These are phyloP conservation scores for Harpegnathos saltator DNA, from an alignment of 1,140 invertebrate species.

Conservation along the genomic window DNA sequence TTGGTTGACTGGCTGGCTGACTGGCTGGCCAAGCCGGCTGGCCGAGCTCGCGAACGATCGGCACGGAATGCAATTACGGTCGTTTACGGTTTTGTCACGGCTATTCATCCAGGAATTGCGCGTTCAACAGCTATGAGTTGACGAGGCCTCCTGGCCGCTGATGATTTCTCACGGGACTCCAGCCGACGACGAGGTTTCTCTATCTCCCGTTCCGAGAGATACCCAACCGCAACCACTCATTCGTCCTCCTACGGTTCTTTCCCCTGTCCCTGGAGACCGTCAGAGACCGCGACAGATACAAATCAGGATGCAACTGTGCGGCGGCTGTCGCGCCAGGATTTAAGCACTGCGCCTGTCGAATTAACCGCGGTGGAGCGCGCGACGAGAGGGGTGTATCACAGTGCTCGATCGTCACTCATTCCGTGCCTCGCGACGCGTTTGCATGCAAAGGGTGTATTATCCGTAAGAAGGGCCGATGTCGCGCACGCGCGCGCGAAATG, in stretches of 20 bases:
- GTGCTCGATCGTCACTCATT: background rate
- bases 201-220: constrained; percentile 57
- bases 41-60: constrained; percentile 9
- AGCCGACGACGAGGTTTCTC: constrained; percentile 68
- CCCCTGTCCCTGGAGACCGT: background rate
- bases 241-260: constrained; percentile 55
- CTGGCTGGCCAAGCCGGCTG: background rate
- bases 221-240: constrained; percentile 15
- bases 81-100: constrained; percentile 75
- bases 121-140: constrained; percentile 65
- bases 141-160: constrained; percentile 69
- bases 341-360: constrained; percentile 62
- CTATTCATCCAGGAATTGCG: constrained; percentile 73
- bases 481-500: too few species aligned
- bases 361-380: constrained; percentile 45
- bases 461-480: background rate
- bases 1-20: background rate
- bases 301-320: constrained; percentile 62
- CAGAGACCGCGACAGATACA: constrained; percentile 40
- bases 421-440: background rate
- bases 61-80: constrained; percentile 62
- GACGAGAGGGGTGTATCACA: background rate
- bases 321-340: constrained; percentile 40
- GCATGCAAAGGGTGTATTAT: background rate
- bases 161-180: constrained; percentile 77